These are phyloP conservation scores for Tarsius wallacei DNA, from an alignment of 2,797 vertebrate genomes.

Conservation along the genomic window DNA sequence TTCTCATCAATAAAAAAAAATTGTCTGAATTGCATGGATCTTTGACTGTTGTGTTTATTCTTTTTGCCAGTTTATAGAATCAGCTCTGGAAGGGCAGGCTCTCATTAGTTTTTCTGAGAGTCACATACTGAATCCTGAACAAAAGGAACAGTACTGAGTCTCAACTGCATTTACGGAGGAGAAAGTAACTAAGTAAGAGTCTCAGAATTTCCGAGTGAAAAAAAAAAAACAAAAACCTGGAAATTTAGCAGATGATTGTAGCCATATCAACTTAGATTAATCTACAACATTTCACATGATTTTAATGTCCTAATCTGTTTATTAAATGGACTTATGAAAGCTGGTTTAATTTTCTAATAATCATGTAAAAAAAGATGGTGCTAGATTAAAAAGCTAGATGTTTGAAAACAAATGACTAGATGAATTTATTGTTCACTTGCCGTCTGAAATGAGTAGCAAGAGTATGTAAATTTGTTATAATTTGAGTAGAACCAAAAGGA, in stretches of 20 bases:
- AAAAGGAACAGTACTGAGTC: not conserved
- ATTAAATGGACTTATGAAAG: not conserved
- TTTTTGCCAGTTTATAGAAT: not conserved
- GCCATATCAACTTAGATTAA: not conserved
- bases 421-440: not conserved
- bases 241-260: not conserved
- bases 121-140: not conserved
- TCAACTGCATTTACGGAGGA: not conserved
- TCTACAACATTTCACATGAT: not conserved
- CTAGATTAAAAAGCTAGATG: not conserved
- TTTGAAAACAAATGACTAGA: not conserved
- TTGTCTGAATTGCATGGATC: not conserved
- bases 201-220: not conserved
- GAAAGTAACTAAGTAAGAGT: not conserved
- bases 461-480: not conserved
- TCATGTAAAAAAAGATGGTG: not conserved
- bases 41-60: not conserved
- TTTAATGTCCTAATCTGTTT: not conserved
- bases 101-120: conserved; percentile 18
- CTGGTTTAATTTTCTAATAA: not conserved
- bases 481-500: not conserved
- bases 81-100: not conserved
- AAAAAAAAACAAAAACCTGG: not conserved
- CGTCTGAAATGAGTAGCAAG: conserved; percentile 4
- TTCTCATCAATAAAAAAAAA: conserved; percentile 56